phyloP scores from a whole-genome alignment of 2,888 invertebrate species.

The Caenorhabditis japonica region DNA sequence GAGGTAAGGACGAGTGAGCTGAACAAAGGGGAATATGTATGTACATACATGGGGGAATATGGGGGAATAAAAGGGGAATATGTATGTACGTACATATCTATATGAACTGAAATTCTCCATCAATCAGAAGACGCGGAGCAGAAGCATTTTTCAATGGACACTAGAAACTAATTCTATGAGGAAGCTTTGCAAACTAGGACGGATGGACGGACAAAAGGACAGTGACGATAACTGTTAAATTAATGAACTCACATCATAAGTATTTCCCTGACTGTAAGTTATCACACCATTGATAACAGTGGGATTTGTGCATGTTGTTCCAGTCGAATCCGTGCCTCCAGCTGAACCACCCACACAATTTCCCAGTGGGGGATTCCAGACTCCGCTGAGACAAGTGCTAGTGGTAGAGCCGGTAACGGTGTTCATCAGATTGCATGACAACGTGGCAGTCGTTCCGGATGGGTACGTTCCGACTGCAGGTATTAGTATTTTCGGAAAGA shows the following conservation, averaged over 20 bases:
- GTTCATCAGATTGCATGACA: constrained; percentile 59
- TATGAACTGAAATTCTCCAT: neutral
- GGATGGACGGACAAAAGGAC: constrained; percentile 9
- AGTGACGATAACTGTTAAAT: neutral
- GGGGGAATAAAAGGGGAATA: too few relatives aligned
- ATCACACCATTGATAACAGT: constrained; percentile 21
- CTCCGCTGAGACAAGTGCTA: constrained; percentile 43
- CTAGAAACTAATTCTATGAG: too few relatives aligned
- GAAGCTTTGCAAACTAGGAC: too few relatives aligned
- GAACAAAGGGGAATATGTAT: neutral
- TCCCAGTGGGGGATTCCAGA: constrained; percentile 49
- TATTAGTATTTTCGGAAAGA: neutral
- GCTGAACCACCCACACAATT: constrained; percentile 2
- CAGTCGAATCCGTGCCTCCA: neutral
- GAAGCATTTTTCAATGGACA: too few relatives aligned
- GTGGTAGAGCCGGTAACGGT: constrained; percentile 32
- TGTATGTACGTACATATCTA: neutral
- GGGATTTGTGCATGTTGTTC: constrained; percentile 11
- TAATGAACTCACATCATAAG: constrained; percentile 15
- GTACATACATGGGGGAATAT: neutral
- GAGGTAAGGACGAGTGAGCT: constrained; percentile 11
- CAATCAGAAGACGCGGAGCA: neutral
- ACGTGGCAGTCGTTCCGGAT: constrained; percentile 57
- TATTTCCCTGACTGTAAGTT: constrained; percentile 35
- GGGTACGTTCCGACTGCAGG: constrained; percentile 39